Base-by-base conservation (phyloP, 2,888 invertebrate genomes). In the Carcina quercana region DNA sequence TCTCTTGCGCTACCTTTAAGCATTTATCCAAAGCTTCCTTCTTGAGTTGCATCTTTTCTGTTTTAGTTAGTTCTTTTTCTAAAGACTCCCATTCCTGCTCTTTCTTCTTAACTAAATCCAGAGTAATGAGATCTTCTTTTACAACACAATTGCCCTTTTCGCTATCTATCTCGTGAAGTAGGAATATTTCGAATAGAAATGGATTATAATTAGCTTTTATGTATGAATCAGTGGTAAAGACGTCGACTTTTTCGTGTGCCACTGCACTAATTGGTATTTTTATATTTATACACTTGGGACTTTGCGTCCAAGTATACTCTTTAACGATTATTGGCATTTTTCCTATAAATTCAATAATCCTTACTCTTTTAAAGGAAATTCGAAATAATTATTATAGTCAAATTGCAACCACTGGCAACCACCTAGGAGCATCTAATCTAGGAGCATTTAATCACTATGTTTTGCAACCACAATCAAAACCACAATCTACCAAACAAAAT, bases 241-340 rank as follows among this genome's bases (percentile, higher is more conserved):
- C 63, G 60, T 93, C 90, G 0, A 90, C 87, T 60, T 90, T 90
- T 34, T 87, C 87, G 15, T 85, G 76, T 45, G 80, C 85, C 0
- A 87, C 83, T 4, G 88, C 88, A 52, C 86, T 88, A 29, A 92
- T 57, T 3, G 91, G 90, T 15, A 93, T 86, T 43, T 85, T 84
- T 33, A 95, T 84, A 37, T 87, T 85, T 5, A 94, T 53, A 20
- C 68, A 70, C 21, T 79, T 78, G 8, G 80, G 71, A 1, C 89
- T 89, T 79, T 95, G 92, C 21, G 87, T 87, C 94, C 94, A 95
- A 20, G 85, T 86, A 54, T 85, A 91, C 74, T 93, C 89, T 74
- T 90, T 91, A 1, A 94, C 83, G 45, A 91, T 47, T 44, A 92
- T 87, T n/a, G 91, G 90, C 91, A 92, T 92, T 39, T 45, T 59